phyloP scores from a whole-genome alignment of 2,113 vertebrate species.

The Vanacampus margaritifer region DNA sequence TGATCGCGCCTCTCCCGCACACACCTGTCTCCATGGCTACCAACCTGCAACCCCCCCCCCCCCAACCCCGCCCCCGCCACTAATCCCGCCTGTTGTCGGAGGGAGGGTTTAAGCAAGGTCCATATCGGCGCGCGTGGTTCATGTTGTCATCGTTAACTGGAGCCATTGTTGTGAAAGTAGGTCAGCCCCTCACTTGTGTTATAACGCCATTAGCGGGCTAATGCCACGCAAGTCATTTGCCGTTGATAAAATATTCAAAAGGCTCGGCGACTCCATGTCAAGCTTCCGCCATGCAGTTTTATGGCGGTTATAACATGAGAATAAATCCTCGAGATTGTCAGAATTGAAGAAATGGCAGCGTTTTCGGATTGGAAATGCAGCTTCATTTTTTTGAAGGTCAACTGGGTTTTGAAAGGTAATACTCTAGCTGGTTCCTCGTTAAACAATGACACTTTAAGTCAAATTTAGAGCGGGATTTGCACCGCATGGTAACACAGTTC shows the following conservation, averaged over 20 bases:
- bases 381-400: constrained; percentile 13
- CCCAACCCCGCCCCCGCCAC: neutral
- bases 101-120: constrained; percentile 33
- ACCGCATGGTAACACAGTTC: neutral
- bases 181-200: constrained; percentile 45
- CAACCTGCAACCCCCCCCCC: constrained; percentile 28
- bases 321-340: neutral
- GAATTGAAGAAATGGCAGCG: no score
- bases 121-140: constrained; percentile 28
- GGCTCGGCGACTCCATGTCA: neutral
- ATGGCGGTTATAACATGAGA: neutral
- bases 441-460: neutral
- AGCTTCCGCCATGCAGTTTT: neutral
- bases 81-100: constrained; percentile 1
- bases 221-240: constrained; percentile 48
- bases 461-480: constrained; percentile 6
- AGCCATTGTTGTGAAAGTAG: constrained; percentile 57
- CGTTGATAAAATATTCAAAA: constrained; percentile 50
- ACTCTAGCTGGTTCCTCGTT: neutral
- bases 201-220: constrained; percentile 46
- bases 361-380: constrained; percentile 22
- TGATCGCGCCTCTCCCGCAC: constrained; percentile 32
- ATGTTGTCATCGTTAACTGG: constrained; percentile 47
- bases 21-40: constrained; percentile 69
- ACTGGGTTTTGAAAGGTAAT: neutral